Evolutionary conservation across 2,113 vertebrate genomes (phyloP).

Genomic region (Rhea pennata): DNA sequence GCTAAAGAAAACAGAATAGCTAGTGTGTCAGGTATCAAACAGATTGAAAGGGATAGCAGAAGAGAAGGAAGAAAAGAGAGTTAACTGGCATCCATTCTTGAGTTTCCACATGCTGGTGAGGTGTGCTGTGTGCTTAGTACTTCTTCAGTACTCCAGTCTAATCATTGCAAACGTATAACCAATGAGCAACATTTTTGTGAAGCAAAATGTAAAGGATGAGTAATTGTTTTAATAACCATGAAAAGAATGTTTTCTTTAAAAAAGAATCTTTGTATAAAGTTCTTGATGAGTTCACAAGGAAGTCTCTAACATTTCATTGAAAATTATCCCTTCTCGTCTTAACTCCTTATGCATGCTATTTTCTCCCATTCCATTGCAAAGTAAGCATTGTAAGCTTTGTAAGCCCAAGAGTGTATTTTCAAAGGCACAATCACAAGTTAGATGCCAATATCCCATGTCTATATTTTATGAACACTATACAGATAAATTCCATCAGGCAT

Average conservation of each 20-base stretch:
- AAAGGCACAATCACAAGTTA: not conserved
- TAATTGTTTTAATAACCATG: not conserved
- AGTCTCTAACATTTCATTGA: not conserved
- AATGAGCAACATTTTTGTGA: not conserved
- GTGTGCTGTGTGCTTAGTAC: not conserved
- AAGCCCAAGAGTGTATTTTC: not conserved
- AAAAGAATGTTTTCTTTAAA: not conserved
- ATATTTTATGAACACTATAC: not conserved
- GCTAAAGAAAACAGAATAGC: constrained; percentile 15
- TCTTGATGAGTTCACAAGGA: not conserved
- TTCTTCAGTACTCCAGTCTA: not conserved
- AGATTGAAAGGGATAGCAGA: not conserved
- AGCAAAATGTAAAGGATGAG: not conserved
- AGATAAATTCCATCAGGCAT: constrained; percentile 26
- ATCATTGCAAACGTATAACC: not conserved
- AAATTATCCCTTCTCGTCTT: not conserved
- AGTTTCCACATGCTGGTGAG: not conserved
- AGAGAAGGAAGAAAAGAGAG: not conserved
- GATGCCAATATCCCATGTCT: not conserved
- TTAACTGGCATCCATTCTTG: not conserved
- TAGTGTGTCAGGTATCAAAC: not conserved
- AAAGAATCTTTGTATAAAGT: not conserved
- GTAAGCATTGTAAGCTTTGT: too few species aligned
- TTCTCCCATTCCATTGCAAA: not conserved
- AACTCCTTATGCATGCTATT: not conserved